A percentile compares a stretch with the other conserved stretches of the same genome.
phyloP scores from a whole-genome alignment of 1,140 invertebrate genomes.

The Lepidurus packardi region DNA sequence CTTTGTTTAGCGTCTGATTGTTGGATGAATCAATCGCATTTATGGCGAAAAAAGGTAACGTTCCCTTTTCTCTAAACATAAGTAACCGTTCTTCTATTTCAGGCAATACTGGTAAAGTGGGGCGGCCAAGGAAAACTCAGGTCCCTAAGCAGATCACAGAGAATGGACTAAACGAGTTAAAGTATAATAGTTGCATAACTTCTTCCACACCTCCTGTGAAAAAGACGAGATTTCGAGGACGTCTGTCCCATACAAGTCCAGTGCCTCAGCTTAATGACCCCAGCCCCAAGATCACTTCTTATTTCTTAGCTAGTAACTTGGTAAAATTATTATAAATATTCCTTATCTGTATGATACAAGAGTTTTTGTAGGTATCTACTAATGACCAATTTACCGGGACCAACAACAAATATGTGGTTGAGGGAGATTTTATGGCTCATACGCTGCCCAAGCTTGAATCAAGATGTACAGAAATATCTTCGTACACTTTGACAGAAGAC shows the following conservation, averaged over 20 bases:
- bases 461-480: not conserved
- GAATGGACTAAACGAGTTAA: not conserved
- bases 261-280: slow-evolving; percentile 22
- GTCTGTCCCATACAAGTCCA: slow-evolving; percentile 32
- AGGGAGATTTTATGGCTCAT: not conserved
- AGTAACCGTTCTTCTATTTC: not conserved
- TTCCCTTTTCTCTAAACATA: not conserved
- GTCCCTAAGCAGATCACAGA: not conserved
- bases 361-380: slow-evolving; percentile 8
- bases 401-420: slow-evolving; percentile 30
- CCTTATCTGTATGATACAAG: not conserved
- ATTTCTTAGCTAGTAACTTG: not conserved
- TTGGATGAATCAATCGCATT: not conserved
- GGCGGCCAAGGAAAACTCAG: slow-evolving; percentile 15
- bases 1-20: not conserved
- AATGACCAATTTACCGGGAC: slow-evolving; percentile 4
- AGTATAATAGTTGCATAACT: not conserved
- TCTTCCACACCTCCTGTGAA: not conserved
- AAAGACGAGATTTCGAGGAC: slow-evolving; percentile 28
- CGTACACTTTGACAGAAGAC: not conserved
- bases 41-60: slow-evolving; percentile 1
- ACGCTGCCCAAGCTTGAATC: not conserved
- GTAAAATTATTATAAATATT: not conserved
- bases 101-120: slow-evolving; percentile 19
- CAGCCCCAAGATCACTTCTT: slow-evolving; percentile 29